Base-by-base conservation (phyloP, 2,113 vertebrate species). In the Gobius niger region DNA sequence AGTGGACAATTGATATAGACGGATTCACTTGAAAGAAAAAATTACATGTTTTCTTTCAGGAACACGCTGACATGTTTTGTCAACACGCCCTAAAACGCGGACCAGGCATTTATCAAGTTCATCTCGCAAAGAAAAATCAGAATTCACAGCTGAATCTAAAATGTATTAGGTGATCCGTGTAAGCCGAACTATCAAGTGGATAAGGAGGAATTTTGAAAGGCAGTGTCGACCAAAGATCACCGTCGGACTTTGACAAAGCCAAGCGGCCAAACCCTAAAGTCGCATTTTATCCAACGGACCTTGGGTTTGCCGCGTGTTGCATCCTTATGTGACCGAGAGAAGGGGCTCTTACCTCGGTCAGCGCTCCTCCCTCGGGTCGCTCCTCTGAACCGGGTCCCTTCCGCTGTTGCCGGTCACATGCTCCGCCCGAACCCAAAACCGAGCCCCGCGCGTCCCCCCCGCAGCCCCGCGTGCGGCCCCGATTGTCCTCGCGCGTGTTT, bases 401-500 rank as follows among this genome's bases (percentile, higher is more conserved):
- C 24, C 0, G 41, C 57, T 9, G n/a, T n/a, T n/a, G 41, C 57
- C 42, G 41, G 57, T 60, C 57, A 60, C 57, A 60, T 60, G 57
- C 16, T 60, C 57, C 57, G 40, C 15, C 34, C 40, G 57, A 60
- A 42, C 57, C 57, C 40, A 41, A 60, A 60, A 42, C 57, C 57
- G 57, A 60, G 57, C 57, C 47, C 13, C 57, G 7, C 34, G 57
- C 40, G 56, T 24, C 18, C 10, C 18, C 9, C 16, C 13, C 13
- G 40, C 6, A 42, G 40, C 40, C 14, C 40, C 57, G 57, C 57
- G 40, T 60, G 57, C 57, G 10, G 57, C 57, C 41, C 56, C 14
- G 40, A 60, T 42, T 60, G 57, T 60, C 57, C 57, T 9, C 40
- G 57, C 57, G 57, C 57, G 57, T 60, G 57, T 60, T 60, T 60